Evolutionary conservation across 2,888 invertebrate genomes (phyloP), one percentile per base, ranked within the genome.

Genomic region (Baccha elongata): DNA sequence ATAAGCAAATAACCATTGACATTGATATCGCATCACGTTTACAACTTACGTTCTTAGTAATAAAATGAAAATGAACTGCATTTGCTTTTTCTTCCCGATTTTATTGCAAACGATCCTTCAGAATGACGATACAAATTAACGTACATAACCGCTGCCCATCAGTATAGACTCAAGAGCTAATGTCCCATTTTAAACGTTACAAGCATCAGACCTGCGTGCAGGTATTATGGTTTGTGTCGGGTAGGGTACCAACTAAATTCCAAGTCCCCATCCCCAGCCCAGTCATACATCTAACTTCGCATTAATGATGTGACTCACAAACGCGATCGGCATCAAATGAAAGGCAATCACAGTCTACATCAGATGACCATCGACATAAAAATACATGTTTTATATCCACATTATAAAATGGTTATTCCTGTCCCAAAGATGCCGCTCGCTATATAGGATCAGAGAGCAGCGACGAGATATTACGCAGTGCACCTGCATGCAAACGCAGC

Each of bases 331-430:
- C 78, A 68, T 78, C 72, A 58, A 78, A 83, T 78, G 78, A 83
- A 78, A 83, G 72, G 68, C 78, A 83, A 83, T 83, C 72, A 73
- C 83, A 64, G 83, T 50, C 68, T 78, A 55, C 78, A 83, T 83
- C 83, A 78, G 83, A 83, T 83, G 83, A 68, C 75, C 85, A 74
- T 73, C 78, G 83, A 84, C 85, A 85, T 85, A 85, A 85, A 85
- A 84, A 85, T 80, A 80, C 83, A 55, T 85, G 85, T 85, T 85
- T 85, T 85, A 85, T 85, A 73, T 69, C 65, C 79, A 79, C 85
- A 85, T 73, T 84, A 83, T 83, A 83, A 83, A 83, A 83, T 83
- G 83, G 83, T 83, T 78, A 83, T 83, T 78, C 52, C 35, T 64
- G 64, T 78, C 72, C 62, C 64, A 73, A 78, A 83, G 83, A 83